Conservation (phyloP, 2,888 invertebrate genomes). For the Heliconius ismenius region DNA sequence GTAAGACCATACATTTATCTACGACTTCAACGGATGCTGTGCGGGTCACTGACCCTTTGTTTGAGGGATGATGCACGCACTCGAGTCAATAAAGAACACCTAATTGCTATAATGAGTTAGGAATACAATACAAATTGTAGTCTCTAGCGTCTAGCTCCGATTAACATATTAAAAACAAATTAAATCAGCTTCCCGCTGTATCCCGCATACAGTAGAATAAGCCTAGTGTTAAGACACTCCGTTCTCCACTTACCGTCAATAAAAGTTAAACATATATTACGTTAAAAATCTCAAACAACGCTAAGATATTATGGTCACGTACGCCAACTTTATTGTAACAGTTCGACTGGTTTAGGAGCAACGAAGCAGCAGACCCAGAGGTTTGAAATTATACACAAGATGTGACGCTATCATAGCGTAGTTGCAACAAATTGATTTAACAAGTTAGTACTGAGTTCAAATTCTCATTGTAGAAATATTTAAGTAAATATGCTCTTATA, state of each 20-base stretch:
- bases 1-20: conserved; percentile 12
- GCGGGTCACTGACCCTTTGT: conserved; percentile 27
- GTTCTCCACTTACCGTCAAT: too few relatives aligned
- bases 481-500: not conserved
- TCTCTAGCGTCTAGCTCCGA: not conserved
- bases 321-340: conserved; percentile 17
- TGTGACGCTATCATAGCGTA: not conserved
- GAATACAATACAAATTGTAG: conserved; percentile 8
- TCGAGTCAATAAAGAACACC: conserved; percentile 23
- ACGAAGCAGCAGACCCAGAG: not conserved
- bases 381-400: not conserved
- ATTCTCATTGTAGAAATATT: not conserved
- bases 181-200: not conserved
- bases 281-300: conserved; percentile 13
- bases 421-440: not conserved
- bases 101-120: conserved; percentile 24
- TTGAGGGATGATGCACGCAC: conserved; percentile 26
- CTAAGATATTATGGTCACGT: conserved; percentile 13
- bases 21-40: conserved; percentile 3
- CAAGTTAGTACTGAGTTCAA: not conserved
- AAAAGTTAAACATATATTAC: not conserved
- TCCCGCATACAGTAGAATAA: too few relatives aligned
- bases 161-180: not conserved
- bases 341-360: conserved; percentile 8
- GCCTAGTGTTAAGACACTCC: too few relatives aligned